Conservation (phyloP, 2,888 invertebrate species). For the Eumerus sabulonum region DNA sequence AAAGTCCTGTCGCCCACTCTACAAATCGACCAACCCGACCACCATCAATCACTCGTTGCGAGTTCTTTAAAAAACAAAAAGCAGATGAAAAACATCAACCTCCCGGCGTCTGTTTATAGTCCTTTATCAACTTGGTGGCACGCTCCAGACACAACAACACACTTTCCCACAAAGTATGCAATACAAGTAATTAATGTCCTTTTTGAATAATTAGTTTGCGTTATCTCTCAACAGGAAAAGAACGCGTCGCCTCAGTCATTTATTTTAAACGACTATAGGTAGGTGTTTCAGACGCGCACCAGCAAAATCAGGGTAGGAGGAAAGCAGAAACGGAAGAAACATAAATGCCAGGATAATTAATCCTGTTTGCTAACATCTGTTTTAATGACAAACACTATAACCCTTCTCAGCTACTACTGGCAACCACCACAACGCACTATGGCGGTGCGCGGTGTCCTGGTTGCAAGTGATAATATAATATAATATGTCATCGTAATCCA, state of each 20-base stretch:
- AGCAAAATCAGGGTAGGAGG: too few relatives aligned
- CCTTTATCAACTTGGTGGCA: constrained; percentile 57
- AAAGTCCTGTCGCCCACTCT: not conserved
- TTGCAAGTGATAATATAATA: constrained; percentile 58
- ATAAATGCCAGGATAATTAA: constrained; percentile 65
- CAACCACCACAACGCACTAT: not conserved
- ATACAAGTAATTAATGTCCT: constrained; percentile 66
- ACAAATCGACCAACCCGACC: not conserved
- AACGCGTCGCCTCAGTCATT: constrained; percentile 35
- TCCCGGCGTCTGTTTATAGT: constrained; percentile 46
- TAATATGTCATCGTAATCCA: constrained; percentile 52
- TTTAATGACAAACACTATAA: constrained; percentile 68
- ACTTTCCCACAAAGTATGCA: constrained; percentile 32
- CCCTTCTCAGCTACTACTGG: constrained; percentile 47
- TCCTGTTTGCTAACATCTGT: constrained; percentile 69
- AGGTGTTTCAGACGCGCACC: not conserved
- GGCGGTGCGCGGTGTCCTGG: constrained; percentile 9
- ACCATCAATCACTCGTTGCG: constrained; percentile 30
- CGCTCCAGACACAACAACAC: constrained; percentile 21
- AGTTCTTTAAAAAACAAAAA: constrained; percentile 28
- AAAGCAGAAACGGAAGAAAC: constrained; percentile 17
- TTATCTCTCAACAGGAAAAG: constrained; percentile 46
- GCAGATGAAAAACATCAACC: constrained; percentile 29
- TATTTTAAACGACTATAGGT: constrained; percentile 48
- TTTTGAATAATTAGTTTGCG: constrained; percentile 67